phyloP scores from a whole-genome alignment of 2,797 vertebrate genomes.

The Poecilia wingei region DNA sequence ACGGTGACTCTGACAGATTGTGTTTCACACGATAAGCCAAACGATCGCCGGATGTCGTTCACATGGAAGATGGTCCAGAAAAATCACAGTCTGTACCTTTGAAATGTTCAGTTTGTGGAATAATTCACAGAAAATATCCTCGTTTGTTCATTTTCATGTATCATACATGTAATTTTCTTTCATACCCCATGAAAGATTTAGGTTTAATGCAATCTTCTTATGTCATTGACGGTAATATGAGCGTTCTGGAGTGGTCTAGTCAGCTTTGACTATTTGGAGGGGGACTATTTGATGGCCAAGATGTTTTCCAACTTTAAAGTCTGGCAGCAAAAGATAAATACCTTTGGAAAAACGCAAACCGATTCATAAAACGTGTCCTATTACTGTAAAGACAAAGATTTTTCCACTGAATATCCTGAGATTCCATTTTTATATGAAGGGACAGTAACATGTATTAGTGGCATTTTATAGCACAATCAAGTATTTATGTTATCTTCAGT shows the following conservation, averaged over 20 bases:
- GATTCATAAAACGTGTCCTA: neutral
- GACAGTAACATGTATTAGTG: too few relatives aligned
- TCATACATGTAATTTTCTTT: neutral
- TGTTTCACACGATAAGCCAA: neutral
- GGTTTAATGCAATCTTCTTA: neutral
- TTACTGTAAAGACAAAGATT: neutral
- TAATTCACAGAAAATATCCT: neutral
- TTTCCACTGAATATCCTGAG: neutral
- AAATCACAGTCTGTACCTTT: neutral
- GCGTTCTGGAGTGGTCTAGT: neutral
- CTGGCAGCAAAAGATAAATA: neutral
- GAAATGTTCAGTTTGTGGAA: neutral
- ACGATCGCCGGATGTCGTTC: neutral
- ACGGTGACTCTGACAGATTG: neutral
- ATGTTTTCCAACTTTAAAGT: neutral
- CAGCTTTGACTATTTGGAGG: neutral
- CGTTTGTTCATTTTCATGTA: too few relatives aligned
- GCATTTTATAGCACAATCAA: too few relatives aligned
- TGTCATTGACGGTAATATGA: neutral
- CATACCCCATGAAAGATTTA: neutral
- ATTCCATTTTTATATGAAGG: neutral
- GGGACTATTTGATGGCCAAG: neutral
- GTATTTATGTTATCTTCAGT: too few relatives aligned
- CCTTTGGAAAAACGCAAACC: neutral
- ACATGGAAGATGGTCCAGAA: neutral